A percentile compares a stretch with the other conserved stretches of the same genome.
Conservation (phyloP, 2,113 vertebrate species). For the Pheucticus melanocephalus region DNA sequence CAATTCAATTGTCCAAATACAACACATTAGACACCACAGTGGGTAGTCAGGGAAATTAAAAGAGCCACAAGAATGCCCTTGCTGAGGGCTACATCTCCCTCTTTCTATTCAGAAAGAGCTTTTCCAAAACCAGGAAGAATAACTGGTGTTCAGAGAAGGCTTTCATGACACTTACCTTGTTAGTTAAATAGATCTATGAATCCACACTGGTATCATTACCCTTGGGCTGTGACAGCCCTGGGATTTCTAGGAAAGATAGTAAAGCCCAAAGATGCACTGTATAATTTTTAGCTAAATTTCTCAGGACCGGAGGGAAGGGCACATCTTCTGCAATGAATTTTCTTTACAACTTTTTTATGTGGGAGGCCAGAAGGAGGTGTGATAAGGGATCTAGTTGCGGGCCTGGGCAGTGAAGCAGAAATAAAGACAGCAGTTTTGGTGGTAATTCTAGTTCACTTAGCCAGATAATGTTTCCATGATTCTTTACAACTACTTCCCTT, state of each 20-base stretch:
- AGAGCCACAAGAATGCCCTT: neutral
- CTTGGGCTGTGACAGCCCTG: neutral
- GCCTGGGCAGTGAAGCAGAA: neutral
- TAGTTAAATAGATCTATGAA: neutral
- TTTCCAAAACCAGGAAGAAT: neutral
- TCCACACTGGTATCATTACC: neutral
- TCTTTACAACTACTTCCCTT: constrained; percentile 13
- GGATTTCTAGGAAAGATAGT: neutral
- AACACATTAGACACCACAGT: neutral
- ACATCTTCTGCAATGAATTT: neutral
- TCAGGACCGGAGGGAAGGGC: neutral
- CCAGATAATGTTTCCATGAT: constrained; percentile 1
- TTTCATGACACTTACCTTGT: neutral
- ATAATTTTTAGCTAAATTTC: neutral
- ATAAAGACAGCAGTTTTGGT: neutral
- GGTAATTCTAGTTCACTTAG: constrained; percentile 27
- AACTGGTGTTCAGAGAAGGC: neutral
- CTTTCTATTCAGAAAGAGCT: neutral
- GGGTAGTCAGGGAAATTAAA: neutral
- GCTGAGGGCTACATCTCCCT: neutral
- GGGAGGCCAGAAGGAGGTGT: neutral
- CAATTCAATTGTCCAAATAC: neutral
- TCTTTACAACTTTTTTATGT: neutral
- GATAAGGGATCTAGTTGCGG: neutral
- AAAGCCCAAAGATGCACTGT: neutral